Evolutionary conservation across 2,888 invertebrate genomes (phyloP), one percentile per base, ranked within the genome.

Genomic region (Macrophya annulata): DNA sequence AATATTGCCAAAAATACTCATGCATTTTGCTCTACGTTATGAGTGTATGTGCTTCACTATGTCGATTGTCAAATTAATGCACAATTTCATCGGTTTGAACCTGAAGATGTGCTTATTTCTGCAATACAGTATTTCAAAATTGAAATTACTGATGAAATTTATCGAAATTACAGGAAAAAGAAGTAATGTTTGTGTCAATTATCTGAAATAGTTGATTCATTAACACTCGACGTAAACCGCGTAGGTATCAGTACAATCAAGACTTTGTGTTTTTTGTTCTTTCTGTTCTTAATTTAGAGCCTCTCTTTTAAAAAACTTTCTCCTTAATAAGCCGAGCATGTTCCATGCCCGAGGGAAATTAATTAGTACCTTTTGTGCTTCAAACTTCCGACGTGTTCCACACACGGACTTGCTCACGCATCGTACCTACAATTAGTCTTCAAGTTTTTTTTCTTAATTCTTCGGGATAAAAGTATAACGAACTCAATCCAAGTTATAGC

Each of bases 311-410:
- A 21, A 21, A 74, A 74, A 43, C 15, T 74, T 74, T 43, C 15
- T 4, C 74, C 21, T 74, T 31, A n/a, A 45, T 45, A 45, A 74
- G 74, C 74, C n/a, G 21, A 45, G n/a, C 45, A 21, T 12, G 45
- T 45, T 74, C 21, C 37, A n/a, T 43, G 21, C 43, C 74, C 45
- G 74, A 10, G 45, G 72, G 72, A 74, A 74, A 74, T 74, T 74
- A 74, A 74, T 74, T 74, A 74, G 72, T 45, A 4, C 45, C n/a
- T 31, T 45, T 45, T 25, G 72, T 43, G 45, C 21, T 74, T 10
- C 10, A 45, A 74, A 74, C 72, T 74, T 74, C 21, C 25, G 12
- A 45, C 9, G 31, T 74, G 43, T 45, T 74, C 10, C 45, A 74
- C 43, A 45, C 45, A 21, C 21, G 72, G 25, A 72, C 25, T 45